Evolutionary conservation across 1,140 invertebrate species (phyloP).

Genomic region (Trypoxylus dichotomus): DNA sequence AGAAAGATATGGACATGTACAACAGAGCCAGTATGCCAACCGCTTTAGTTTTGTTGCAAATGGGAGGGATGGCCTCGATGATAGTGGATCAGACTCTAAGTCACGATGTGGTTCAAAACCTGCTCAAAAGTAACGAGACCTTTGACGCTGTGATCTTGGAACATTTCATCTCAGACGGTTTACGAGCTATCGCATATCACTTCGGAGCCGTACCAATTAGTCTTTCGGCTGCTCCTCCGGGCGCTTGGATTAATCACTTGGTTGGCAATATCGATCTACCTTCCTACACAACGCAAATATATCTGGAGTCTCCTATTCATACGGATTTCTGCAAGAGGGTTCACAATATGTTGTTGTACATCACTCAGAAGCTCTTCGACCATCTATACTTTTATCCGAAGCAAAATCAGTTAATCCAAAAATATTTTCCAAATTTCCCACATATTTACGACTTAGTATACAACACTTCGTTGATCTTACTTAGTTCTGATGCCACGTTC

Average conservation of each 20-base stretch:
- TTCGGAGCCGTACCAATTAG: slow-evolving; percentile 64
- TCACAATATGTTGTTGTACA: slow-evolving; percentile 45
- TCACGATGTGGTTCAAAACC: slow-evolving; percentile 36
- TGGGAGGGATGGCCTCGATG: background rate
- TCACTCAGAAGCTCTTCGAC: slow-evolving; percentile 31
- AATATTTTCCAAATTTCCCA: slow-evolving; percentile 54
- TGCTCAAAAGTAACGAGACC: slow-evolving; percentile 47
- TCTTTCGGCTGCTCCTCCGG: slow-evolving; percentile 50
- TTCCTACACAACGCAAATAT: slow-evolving; percentile 45
- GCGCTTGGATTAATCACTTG: slow-evolving; percentile 38
- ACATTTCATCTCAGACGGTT: slow-evolving; percentile 68
- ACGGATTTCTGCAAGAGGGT: slow-evolving; percentile 52
- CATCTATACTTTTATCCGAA: slow-evolving; percentile 45
- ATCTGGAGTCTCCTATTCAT: background rate
- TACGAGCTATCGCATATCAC: slow-evolving; percentile 63
- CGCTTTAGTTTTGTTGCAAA: background rate
- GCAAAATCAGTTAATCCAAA: slow-evolving; percentile 51
- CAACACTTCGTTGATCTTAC: slow-evolving; percentile 58
- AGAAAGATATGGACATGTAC: background rate
- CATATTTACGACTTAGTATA: slow-evolving; percentile 55
- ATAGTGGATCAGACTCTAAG: slow-evolving; percentile 31
- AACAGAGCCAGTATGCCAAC: no score
- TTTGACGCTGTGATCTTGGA: slow-evolving; percentile 69
- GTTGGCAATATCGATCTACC: slow-evolving; percentile 51
- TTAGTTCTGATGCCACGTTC: slow-evolving; percentile 61